These are phyloP conservation scores for Pachyramphus minor DNA, from an alignment of 2,113 vertebrate genomes.

Conservation along the genomic window DNA sequence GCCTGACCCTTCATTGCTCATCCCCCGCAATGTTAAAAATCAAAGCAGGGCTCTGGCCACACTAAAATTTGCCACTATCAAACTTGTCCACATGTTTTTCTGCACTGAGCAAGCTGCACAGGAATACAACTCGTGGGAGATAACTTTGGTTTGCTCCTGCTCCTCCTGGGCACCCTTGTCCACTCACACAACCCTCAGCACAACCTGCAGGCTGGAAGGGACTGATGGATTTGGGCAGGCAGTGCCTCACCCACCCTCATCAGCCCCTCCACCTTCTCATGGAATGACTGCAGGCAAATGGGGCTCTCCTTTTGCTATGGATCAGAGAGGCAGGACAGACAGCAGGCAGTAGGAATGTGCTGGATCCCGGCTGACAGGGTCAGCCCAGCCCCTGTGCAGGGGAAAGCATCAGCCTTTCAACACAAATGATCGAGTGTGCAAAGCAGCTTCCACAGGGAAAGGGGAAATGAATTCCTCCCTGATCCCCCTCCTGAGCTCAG, in stretches of 20 bases:
- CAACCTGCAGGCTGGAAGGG: background rate
- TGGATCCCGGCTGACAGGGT: background rate
- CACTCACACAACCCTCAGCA: background rate
- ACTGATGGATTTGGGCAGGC: background rate
- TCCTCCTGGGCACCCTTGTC: background rate
- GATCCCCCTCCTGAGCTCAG: conserved; percentile 19
- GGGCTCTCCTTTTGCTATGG: background rate
- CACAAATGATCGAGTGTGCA: background rate
- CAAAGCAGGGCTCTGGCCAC: background rate
- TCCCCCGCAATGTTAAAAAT: background rate
- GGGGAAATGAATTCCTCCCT: conserved; percentile 9
- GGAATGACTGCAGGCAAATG: background rate
- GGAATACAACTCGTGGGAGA: accelerated
- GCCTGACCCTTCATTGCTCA: background rate
- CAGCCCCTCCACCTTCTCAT: background rate
- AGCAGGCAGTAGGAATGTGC: background rate
- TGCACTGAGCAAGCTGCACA: background rate
- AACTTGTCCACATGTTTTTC: background rate
- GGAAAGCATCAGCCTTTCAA: background rate
- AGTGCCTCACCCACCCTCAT: background rate
- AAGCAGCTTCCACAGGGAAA: background rate
- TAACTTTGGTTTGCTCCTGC: background rate
- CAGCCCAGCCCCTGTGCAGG: background rate
- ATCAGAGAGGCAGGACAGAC: background rate
- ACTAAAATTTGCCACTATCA: background rate